Evolutionary conservation across 2,888 invertebrate species (phyloP), one percentile per base, ranked within the genome.

Genomic region (Argynnis bischoffii): DNA sequence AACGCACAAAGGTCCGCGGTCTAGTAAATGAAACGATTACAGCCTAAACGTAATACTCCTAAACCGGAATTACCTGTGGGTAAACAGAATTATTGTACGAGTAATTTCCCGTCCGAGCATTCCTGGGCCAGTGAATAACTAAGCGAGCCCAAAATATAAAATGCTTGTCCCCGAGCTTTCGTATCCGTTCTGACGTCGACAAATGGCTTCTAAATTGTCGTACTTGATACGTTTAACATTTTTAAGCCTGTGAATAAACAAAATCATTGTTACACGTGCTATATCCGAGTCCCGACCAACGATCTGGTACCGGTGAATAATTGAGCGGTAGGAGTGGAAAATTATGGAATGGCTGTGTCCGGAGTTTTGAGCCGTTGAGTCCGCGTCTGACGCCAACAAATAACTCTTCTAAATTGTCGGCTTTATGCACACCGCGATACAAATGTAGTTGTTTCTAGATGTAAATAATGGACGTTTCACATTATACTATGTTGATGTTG

Each of bases 321-420:
- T 89, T 89, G 86, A 89, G 85, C 82, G 79, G 78, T 77, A 75
- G 87, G 84, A 87, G 84, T 81, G 78, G 83, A 85, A 86, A 89
- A 90, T 88, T 90, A 90, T 90, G 89, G 88, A 88, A 89, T 87
- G 89, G 82, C 86, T 11, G 35, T 41, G 35, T 41, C 35, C 79
- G 80, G 79, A 79, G 78, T 78, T 77, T 77, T 79, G 80, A 72
- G 74, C 77, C 73, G 78, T 16, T 55, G 57, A 50, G 69, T 66
- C 66, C 66, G 68, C 70, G 69, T 53, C 75, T 21, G 60, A 48
- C 48, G 48, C 26, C 66, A 81, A 85, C 80, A 85, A 83, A 84
- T 83, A 79, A 76, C 76, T 41, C 74, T 72, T 74, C 77, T 74
- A 75, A 74, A 73, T 74, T 73, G 76, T 73, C 67, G 74, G 74